phyloP scores from a whole-genome alignment of 2,888 invertebrate genomes.

The Lumbricus terrestris region DNA sequence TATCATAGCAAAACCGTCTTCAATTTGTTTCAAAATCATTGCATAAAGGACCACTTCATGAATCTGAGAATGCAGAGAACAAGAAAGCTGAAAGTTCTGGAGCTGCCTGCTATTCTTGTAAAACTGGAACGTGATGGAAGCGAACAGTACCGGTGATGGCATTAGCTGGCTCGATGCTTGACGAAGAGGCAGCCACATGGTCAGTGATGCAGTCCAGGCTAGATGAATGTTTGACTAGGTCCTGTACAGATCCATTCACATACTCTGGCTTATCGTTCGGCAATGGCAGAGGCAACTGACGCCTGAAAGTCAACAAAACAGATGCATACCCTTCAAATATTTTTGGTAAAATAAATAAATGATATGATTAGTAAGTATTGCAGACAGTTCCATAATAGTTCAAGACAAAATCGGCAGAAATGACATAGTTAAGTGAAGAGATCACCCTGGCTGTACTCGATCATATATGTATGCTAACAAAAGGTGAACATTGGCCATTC shows the following conservation, averaged over 20 bases:
- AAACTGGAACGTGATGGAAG: background rate
- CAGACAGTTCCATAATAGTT: background rate
- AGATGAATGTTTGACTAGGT: constrained; percentile 11
- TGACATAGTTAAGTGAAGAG: background rate
- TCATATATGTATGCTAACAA: background rate
- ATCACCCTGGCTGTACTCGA: background rate
- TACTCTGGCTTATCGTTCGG: constrained; percentile 27
- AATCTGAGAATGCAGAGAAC: background rate
- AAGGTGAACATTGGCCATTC: background rate
- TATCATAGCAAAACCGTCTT: background rate
- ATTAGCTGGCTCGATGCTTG: background rate
- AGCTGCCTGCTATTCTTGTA: too few species aligned
- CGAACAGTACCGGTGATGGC: background rate
- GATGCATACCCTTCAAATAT: background rate
- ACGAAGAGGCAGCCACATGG: background rate
- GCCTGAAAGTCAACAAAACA: constrained; percentile 16
- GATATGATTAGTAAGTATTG: background rate
- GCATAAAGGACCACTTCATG: background rate
- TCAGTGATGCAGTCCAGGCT: constrained; percentile 15
- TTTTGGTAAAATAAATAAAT: background rate
- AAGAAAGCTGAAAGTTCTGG: background rate
- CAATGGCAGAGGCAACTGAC: constrained; percentile 21
- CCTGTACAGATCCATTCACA: constrained; percentile 20
- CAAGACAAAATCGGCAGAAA: background rate
- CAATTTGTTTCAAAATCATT: background rate